phyloP scores from a whole-genome alignment of 2,113 vertebrate genomes.

The Cacatua alba region DNA sequence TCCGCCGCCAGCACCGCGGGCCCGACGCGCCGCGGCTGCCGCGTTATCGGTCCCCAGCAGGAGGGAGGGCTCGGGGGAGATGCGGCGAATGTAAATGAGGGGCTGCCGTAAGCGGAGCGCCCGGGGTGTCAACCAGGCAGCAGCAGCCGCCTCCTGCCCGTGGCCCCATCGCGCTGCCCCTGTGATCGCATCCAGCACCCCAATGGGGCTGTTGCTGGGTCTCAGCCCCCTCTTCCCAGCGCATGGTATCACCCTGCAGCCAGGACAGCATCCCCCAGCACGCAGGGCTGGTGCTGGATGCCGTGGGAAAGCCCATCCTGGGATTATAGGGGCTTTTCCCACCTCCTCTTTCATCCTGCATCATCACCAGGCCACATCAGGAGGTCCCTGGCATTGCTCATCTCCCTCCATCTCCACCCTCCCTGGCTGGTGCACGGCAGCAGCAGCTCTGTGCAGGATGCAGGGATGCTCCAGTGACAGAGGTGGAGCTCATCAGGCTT shows the following conservation, averaged over 20 bases:
- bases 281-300: rapidly evolving
- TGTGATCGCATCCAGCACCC: not conserved
- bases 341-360: not conserved
- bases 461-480: not conserved
- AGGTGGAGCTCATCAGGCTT: not conserved
- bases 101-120: not conserved
- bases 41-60: not conserved
- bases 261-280: not conserved
- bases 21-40: not conserved
- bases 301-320: not conserved
- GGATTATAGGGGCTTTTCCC: not conserved
- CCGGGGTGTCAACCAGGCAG: not conserved
- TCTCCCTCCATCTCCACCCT: not conserved
- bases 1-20: not conserved
- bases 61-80: not conserved
- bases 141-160: not conserved
- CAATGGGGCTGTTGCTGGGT: rapidly evolving
- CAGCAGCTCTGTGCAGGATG: not conserved
- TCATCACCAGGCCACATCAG: not conserved
- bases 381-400: not conserved
- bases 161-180: rapidly evolving
- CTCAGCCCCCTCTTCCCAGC: not conserved
- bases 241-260: not conserved
- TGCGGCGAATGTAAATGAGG: not conserved
- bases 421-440: rapidly evolving